Conservation (phyloP, 2,797 vertebrate species). For the Centropyge bicolor region DNA sequence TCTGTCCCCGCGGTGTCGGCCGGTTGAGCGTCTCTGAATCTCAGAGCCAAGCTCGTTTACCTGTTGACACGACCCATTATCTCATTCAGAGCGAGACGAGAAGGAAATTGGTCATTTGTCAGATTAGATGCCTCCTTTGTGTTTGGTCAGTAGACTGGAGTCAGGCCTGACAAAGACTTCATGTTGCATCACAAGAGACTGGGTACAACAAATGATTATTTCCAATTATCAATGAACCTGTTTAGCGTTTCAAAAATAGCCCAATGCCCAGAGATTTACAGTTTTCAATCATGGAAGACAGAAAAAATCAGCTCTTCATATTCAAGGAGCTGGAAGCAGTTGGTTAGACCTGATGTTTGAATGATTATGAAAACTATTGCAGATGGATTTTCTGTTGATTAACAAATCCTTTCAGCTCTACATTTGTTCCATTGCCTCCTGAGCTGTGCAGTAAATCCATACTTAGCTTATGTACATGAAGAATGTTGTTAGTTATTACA, state of each 20-base stretch:
- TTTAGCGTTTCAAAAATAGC: not conserved
- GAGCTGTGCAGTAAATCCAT: not conserved
- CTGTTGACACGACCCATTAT: conserved; percentile 37
- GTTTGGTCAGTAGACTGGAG: conserved; percentile 2
- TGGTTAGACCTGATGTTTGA: no score
- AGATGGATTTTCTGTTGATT: not conserved
- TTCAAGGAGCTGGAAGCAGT: not conserved
- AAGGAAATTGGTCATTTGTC: conserved; percentile 14
- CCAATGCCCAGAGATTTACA: not conserved
- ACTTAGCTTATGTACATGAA: not conserved
- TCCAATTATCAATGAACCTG: not conserved
- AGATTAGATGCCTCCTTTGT: conserved; percentile 26
- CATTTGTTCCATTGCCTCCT: not conserved
- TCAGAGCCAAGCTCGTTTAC: conserved; percentile 44
- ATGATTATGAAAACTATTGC: no score
- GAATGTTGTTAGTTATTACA: not conserved
- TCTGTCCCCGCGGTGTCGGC: conserved; percentile 55
- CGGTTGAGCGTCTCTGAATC: conserved; percentile 16
- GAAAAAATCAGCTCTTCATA: not conserved
- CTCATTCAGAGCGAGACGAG: conserved; percentile 23
- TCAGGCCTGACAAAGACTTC: not conserved
- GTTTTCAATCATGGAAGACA: not conserved
- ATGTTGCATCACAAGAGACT: not conserved
- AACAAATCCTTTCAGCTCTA: no score
- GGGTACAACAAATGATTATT: not conserved